phyloP scores from a whole-genome alignment of 1,140 invertebrate genomes.

The Neomicropteryx cornuta region DNA sequence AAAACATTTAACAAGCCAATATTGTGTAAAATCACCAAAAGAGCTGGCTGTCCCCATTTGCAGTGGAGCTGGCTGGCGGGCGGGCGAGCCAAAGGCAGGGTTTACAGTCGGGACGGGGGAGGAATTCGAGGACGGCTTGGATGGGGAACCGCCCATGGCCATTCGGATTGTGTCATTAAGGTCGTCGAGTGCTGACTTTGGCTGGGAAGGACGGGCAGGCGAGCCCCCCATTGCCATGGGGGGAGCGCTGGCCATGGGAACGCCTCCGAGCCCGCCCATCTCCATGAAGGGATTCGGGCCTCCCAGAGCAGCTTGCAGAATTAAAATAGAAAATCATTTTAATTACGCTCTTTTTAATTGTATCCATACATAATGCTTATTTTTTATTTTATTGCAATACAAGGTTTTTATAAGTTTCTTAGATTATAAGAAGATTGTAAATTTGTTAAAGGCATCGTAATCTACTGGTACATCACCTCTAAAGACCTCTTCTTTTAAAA shows the following conservation, averaged over 20 bases:
- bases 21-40: too few relatives aligned
- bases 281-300: conserved; percentile 42
- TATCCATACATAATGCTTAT: too few relatives aligned
- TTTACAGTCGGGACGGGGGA: conserved; percentile 30
- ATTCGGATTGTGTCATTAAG: conserved; percentile 57
- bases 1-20: conserved; percentile 8
- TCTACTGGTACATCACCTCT: too few relatives aligned
- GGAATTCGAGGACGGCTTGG: conserved; percentile 32
- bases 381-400: too few relatives aligned
- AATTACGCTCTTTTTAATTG: too few relatives aligned
- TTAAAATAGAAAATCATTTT: conserved; percentile 12
- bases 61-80: conserved; percentile 39
- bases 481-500: too few relatives aligned
- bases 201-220: conserved; percentile 37
- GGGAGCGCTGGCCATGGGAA: conserved; percentile 26
- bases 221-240: conserved; percentile 36
- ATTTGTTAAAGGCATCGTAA: too few relatives aligned
- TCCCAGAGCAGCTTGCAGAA: conserved; percentile 52
- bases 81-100: conserved; percentile 46
- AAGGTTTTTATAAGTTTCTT: too few relatives aligned
- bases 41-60: conserved; percentile 32
- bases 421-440: too few relatives aligned
- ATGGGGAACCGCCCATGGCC: conserved; percentile 53
- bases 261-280: too few relatives aligned
- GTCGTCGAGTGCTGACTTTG: conserved; percentile 58